These are phyloP conservation scores for Gonatopus flavifemur DNA, from an alignment of 1,140 invertebrate genomes.

Conservation along the genomic window DNA sequence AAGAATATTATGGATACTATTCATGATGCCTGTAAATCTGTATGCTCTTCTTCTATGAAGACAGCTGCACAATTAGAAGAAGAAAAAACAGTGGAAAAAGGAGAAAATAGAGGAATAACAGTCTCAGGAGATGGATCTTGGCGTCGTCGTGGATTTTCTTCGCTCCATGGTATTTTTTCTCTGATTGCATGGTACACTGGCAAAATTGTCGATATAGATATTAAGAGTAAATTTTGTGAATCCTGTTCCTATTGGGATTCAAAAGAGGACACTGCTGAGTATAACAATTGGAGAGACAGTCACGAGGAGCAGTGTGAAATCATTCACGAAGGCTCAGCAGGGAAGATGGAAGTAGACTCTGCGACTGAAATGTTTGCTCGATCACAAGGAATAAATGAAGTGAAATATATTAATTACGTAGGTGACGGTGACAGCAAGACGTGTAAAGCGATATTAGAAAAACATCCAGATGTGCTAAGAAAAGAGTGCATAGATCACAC, in stretches of 20 bases:
- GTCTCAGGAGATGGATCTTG: neutral
- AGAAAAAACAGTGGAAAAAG: neutral
- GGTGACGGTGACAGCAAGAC: constrained; percentile 22
- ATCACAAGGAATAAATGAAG: constrained; percentile 10
- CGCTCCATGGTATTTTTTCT: neutral
- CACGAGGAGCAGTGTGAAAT: neutral
- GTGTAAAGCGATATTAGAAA: too few relatives aligned
- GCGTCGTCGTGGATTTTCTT: neutral
- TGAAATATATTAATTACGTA: neutral
- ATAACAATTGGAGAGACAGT: neutral
- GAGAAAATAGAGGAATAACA: neutral
- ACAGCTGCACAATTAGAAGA: neutral
- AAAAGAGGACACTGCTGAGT: constrained; percentile 2
- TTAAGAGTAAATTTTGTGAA: too few relatives aligned
- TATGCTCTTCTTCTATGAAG: neutral
- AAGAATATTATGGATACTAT: neutral
- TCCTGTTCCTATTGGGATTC: too few relatives aligned
- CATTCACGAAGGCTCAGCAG: constrained; percentile 17
- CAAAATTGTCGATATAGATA: too few relatives aligned
- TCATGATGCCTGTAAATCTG: neutral
- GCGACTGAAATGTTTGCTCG: constrained; percentile 16
- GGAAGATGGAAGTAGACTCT: too few relatives aligned
- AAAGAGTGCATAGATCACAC: too few relatives aligned
- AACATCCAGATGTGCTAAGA: too few relatives aligned
- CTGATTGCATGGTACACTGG: neutral